Evolutionary conservation across 2,113 vertebrate species (phyloP), one percentile per base, ranked within the genome.

Genomic region (Psettodes erumei): DNA sequence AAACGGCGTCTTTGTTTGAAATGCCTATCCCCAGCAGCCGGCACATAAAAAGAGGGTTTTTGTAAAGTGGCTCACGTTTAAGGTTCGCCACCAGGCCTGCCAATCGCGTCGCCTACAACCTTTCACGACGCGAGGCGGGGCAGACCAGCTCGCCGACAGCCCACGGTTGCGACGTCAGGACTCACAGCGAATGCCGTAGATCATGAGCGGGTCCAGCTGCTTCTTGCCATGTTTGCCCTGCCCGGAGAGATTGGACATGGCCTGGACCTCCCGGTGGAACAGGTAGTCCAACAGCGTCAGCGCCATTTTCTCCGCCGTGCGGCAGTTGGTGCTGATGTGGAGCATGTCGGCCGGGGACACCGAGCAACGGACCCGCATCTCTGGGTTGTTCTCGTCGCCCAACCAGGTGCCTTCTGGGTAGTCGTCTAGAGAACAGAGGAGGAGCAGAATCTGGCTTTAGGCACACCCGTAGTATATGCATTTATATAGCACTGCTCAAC

Each of bases 201-300:
- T 99, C 95, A 98, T 99, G 80, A 99, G 96, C 0, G 98, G 98
- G 77, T 99, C 98, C 3, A 99, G 95, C 85, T 99, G 98, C 81
- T 99, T 99, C 92, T 99, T 99, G 83, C 98, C 97, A 0, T 99
- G 98, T 87, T 98, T 99, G 25, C 97, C 98, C 80, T 98, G 98
- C 28, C 98, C 98, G 0, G 98, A 99, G 6, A 99, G 96, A 92
- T 99, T 99, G 85, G 97, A 99, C 86, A 98, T 96, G 3, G 98
- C 98, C 87, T 99, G 98, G 77, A 99, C 94, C 87, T 99, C 98
- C 0, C 98, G 95, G 79, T 99, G 98, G 80, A 99, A 99, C 27
- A 99, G 95, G 84, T 99, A 99, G 81, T 99, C 98, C 16, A 99
- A 92, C 78, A 99, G 89, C 0, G 98, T 99, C 33, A 99, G 92